Conservation (phyloP, 2,113 vertebrate species). For the Steatornis caripensis region DNA sequence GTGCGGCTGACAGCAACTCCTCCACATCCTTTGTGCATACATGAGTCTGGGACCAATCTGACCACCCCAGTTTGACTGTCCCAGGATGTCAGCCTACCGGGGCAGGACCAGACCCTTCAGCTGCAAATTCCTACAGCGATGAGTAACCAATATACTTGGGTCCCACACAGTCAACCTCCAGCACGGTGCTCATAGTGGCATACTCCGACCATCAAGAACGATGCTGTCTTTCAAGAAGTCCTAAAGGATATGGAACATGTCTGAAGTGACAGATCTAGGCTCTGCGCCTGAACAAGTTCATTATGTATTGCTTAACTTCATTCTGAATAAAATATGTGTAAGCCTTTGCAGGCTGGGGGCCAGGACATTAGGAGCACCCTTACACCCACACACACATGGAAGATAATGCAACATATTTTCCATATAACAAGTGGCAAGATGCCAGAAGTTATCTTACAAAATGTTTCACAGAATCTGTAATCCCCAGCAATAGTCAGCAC, state of each 20-base stretch:
- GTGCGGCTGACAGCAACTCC: not conserved
- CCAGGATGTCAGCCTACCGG: not conserved
- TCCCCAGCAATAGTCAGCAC: conserved; percentile 40
- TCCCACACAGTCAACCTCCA: not conserved
- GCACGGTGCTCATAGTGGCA: not conserved
- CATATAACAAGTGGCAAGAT: conserved; percentile 43
- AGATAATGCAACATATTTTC: conserved; percentile 61
- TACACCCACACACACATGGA: conserved; percentile 43
- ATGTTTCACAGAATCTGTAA: conserved; percentile 31
- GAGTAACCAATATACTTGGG: not conserved
- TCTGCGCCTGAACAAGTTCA: conserved; percentile 34
- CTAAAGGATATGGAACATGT: conserved; percentile 37
- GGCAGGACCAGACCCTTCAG: not conserved
- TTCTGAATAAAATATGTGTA: conserved; percentile 32
- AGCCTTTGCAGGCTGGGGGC: conserved; percentile 39
- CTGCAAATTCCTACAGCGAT: not conserved
- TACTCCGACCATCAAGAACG: not conserved
- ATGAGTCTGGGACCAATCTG: not conserved
- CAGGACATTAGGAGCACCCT: conserved; percentile 45
- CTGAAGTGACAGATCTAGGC: conserved; percentile 47
- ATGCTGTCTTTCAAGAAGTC: conserved; percentile 9
- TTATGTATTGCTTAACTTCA: conserved; percentile 45
- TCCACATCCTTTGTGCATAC: not conserved
- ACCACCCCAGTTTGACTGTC: not conserved
- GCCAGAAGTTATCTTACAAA: conserved; percentile 52